Evolutionary conservation across 2,888 invertebrate genomes (phyloP).

Genomic region (Eulithis testata): DNA sequence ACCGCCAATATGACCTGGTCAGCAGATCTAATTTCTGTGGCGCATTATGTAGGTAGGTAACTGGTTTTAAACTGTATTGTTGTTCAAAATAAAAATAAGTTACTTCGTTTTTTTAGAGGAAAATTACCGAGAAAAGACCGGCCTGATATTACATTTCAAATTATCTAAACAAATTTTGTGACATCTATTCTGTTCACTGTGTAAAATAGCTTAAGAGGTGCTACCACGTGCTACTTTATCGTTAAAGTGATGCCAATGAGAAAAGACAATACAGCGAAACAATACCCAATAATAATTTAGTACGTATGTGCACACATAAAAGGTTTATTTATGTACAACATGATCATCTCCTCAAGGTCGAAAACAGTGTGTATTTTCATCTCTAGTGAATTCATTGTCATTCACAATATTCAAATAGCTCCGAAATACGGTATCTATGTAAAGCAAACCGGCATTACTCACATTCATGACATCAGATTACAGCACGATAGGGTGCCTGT

Average conservation of each 20-base stretch:
- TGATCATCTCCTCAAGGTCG: neutral
- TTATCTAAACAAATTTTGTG: too few relatives aligned
- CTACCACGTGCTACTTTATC: neutral
- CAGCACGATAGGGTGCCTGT: slow-evolving; percentile 24
- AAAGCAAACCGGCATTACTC: slow-evolving; percentile 40
- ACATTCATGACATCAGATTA: slow-evolving; percentile 51
- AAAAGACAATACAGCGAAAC: slow-evolving; percentile 1
- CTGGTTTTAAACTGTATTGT: neutral
- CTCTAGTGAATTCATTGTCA: slow-evolving; percentile 1
- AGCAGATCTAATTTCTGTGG: slow-evolving; percentile 3
- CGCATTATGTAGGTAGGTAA: neutral
- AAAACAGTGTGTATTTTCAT: neutral
- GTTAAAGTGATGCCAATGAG: neutral
- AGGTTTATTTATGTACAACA: neutral
- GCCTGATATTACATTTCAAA: too few relatives aligned
- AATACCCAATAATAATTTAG: neutral
- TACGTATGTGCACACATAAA: neutral
- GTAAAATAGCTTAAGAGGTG: neutral
- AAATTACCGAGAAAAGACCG: too few relatives aligned
- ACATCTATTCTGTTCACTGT: too few relatives aligned
- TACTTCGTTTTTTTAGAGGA: too few relatives aligned
- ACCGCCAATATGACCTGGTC: slow-evolving; percentile 11
- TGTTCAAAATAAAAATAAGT: too few relatives aligned
- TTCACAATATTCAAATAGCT: slow-evolving; percentile 23
- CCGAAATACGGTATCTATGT: slow-evolving; percentile 30